phyloP scores from a whole-genome alignment of 2,797 vertebrate species.

The Pterois miles region DNA sequence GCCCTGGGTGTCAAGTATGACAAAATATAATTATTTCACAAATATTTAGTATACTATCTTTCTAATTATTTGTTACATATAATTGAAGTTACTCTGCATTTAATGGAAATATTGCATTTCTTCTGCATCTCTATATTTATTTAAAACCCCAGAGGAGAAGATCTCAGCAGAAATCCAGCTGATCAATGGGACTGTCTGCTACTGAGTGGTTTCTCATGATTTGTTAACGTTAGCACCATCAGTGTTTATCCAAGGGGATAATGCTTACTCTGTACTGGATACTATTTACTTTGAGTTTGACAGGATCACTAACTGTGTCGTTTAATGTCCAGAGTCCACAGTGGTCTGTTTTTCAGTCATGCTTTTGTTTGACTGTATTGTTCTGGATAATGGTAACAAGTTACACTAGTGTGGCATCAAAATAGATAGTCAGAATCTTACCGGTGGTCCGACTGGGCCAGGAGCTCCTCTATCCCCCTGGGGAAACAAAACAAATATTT shows the following conservation, averaged over 20 bases:
- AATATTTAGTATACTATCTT: neutral
- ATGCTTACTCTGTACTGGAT: constrained; percentile 11
- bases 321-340: constrained; percentile 16
- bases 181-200: constrained; percentile 24
- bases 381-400: constrained; percentile 27
- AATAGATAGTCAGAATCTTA: constrained; percentile 83
- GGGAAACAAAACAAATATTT: constrained; percentile 80
- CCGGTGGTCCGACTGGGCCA: constrained; percentile 92
- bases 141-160: neutral
- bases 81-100: neutral
- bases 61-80: neutral
- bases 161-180: constrained; percentile 5
- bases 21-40: neutral
- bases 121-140: neutral
- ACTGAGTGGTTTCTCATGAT: constrained; percentile 8
- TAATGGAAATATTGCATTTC: neutral
- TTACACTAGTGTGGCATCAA: constrained; percentile 54
- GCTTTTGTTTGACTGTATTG: constrained; percentile 22
- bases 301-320: constrained; percentile 11
- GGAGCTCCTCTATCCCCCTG: constrained; percentile 94
- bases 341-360: neutral
- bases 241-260: constrained; percentile 36
- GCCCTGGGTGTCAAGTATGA: constrained; percentile 80
- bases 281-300: constrained; percentile 42
- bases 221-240: constrained; percentile 33